phyloP scores from a whole-genome alignment of 2,888 invertebrate genomes.

The Thyatira batis region DNA sequence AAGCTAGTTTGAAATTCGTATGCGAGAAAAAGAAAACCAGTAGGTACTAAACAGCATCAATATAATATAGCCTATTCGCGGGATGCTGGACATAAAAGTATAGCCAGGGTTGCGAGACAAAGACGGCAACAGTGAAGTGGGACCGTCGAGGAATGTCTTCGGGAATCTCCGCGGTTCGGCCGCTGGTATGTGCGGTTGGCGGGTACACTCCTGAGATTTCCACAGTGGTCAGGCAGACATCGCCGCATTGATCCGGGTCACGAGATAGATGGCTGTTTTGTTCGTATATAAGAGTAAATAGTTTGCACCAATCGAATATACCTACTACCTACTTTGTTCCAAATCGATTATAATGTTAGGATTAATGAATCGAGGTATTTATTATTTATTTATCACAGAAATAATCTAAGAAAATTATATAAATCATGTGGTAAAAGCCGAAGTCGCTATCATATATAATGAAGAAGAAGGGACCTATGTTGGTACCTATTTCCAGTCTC shows the following conservation, averaged over 20 bases:
- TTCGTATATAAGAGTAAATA: conserved; percentile 17
- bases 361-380: too few species aligned
- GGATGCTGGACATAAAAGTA: conserved; percentile 17
- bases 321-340: neutral
- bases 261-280: neutral
- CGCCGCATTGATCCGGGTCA: conserved; percentile 53
- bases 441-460: too few species aligned
- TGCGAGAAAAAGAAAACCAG: too few species aligned
- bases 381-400: too few species aligned
- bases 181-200: conserved; percentile 67
- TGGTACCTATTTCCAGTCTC: too few species aligned
- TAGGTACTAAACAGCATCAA: conserved; percentile 30
- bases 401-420: too few species aligned
- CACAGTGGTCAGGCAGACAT: conserved; percentile 57
- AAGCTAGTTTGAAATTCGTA: too few species aligned
- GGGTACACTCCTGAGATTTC: conserved; percentile 61
- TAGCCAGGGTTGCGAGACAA: conserved; percentile 35
- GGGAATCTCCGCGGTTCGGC: conserved; percentile 56
- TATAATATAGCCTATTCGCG: conserved; percentile 10
- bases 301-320: conserved; percentile 6
- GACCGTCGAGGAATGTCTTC: conserved; percentile 59
- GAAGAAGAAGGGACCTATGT: too few species aligned
- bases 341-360: neutral
- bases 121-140: conserved; percentile 42
- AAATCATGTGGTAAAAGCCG: too few species aligned